Base-by-base conservation (phyloP, 1,140 invertebrate genomes). In the Dreissena rostriformis region DNA sequence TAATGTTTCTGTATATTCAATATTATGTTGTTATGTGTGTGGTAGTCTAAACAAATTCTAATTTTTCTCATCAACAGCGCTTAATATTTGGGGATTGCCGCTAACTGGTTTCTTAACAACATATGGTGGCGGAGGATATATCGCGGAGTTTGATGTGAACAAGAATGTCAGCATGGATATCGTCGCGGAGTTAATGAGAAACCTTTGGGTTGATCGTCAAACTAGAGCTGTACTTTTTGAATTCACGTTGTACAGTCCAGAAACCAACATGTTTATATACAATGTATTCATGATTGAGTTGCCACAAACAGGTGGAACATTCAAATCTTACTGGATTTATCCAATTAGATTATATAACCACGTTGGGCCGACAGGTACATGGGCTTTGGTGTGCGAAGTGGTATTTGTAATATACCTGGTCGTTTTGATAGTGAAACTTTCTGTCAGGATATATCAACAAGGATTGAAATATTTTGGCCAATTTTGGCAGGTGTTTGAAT, bases 141-240 rank as follows among this genome's bases (percentile, higher is more conserved):
- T 88, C 5, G 76, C 67, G 15, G 68, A 83, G 10, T 29, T 87
- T 11, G 86, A 82, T 52, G 68, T 86, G 8, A 82, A 65, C 65
- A 49, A 49, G 14, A 39, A 53, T n/a, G 39, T 74, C 12, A 72
- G 80, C 22, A 63, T 76, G 15, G 24, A 53, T 11, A 82, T 85
- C 0, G 26, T 94, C 10, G 82, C 90, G 11, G 82, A 89, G 39
- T 84, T 95, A 19, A 76, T 93, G 57, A 80, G 84, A 5, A 80
- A 88, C 49, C 85, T 70, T 29, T 95, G 94, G 94, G 91, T 94
- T 15, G 94, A 95, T 80, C 77, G 91, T 26, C 80, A 90, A 22
- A 95, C 94, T 4, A 86, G 94, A 86, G 94, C 94, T 8, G 89
- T 95, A 12, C 91, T 95, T 71, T 87, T 94, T 10, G 94, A 95